Conservation (phyloP, 2,113 vertebrate species). For the Chionis minor region DNA sequence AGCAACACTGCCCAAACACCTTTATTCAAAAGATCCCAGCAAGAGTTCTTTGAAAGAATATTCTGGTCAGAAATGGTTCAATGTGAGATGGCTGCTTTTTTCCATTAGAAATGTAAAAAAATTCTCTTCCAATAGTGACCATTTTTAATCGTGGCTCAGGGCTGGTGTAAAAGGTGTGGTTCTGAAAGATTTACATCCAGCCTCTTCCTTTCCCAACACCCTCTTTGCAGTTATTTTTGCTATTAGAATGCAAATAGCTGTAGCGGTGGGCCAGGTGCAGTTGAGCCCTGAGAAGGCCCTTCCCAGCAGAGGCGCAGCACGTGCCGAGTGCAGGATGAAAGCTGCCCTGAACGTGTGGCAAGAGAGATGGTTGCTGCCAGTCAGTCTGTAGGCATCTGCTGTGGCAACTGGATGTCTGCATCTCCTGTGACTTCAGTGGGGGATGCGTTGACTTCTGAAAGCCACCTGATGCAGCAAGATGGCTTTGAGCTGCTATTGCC, state of each 20-base stretch:
- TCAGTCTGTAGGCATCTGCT: background rate
- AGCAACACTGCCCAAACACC: background rate
- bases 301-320: background rate
- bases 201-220: background rate
- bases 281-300: background rate
- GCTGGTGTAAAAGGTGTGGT: background rate
- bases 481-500: background rate
- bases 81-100: background rate
- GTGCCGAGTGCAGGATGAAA: background rate
- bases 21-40: background rate
- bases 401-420: background rate
- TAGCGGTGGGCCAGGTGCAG: background rate
- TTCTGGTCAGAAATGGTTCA: no score
- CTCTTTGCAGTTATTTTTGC: background rate
- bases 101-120: background rate
- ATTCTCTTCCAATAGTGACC: background rate
- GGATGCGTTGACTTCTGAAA: background rate
- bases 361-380: background rate
- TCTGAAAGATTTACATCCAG: background rate
- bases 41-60: background rate
- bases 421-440: background rate
- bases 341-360: background rate
- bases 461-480: background rate
- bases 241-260: background rate
- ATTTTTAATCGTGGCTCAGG: background rate